phyloP scores from a whole-genome alignment of 2,888 invertebrate species.

The Pterostichus niger region DNA sequence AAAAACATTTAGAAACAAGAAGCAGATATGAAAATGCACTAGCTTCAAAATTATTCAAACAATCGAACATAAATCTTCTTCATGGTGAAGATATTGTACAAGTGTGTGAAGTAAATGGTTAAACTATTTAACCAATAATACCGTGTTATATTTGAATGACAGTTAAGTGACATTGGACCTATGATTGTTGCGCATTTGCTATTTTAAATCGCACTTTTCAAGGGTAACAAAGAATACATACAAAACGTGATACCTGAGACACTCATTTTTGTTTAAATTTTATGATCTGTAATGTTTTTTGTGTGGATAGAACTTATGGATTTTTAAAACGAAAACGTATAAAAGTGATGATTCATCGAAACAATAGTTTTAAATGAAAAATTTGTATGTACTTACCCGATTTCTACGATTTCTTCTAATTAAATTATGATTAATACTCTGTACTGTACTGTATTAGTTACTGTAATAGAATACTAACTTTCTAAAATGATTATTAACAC shows the following conservation, averaged over 20 bases:
- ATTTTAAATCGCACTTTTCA: conserved; percentile 44
- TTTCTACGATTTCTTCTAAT: conserved; percentile 47
- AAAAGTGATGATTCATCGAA: conserved; percentile 19
- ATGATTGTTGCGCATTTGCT: conserved; percentile 50
- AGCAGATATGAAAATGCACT: too few species aligned
- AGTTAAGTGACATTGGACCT: conserved; percentile 51
- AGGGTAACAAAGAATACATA: conserved; percentile 6
- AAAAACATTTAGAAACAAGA: neutral
- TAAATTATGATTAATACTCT: conserved; percentile 32
- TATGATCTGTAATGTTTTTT: neutral
- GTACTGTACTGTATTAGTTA: neutral
- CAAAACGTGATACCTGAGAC: neutral
- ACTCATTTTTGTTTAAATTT: neutral
- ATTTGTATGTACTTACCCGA: neutral
- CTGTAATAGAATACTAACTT: neutral
- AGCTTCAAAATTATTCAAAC: too few species aligned
- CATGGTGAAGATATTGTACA: neutral
- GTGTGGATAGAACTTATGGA: neutral
- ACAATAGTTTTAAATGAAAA: conserved; percentile 19
- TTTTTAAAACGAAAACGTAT: conserved; percentile 16
- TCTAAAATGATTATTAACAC: conserved; percentile 3
- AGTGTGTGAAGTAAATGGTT: conserved; percentile 41
- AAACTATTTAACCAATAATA: conserved; percentile 53
- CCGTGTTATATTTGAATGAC: conserved; percentile 16
- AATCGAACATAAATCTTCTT: too few species aligned